A percentile compares a stretch with the other conserved stretches of the same genome.
Conservation (phyloP, 2,888 invertebrate species). For the Netelia fuscicornis region DNA sequence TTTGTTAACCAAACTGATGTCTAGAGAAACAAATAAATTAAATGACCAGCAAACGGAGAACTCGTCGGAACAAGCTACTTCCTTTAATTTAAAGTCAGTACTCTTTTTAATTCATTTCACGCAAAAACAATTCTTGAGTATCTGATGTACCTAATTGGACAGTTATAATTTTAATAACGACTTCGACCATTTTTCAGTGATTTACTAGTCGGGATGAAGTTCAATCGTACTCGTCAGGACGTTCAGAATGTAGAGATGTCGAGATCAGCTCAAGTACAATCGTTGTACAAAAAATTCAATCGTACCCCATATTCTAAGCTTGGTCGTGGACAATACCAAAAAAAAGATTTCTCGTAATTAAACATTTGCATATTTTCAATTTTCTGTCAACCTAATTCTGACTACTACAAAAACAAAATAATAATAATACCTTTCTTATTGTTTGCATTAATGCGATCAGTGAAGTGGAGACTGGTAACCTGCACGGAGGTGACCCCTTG, state of each 20-base stretch:
- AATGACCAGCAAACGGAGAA: conserved; percentile 3
- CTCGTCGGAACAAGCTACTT: background rate
- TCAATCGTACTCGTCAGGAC: conserved; percentile 86
- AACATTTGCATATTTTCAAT: too few species aligned
- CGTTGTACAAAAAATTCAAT: conserved; percentile 42
- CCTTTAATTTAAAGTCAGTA: conserved; percentile 61
- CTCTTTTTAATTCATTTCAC: background rate
- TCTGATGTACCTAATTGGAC: background rate
- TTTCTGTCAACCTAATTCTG: too few species aligned
- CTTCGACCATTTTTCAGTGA: conserved; percentile 86
- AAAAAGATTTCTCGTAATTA: too few species aligned
- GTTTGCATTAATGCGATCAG: background rate
- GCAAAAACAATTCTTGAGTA: conserved; percentile 17
- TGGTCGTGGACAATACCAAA: background rate
- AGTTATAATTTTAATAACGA: conserved; percentile 3
- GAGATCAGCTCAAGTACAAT: conserved; percentile 70
- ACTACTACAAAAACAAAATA: background rate
- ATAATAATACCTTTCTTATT: background rate
- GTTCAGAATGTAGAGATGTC: conserved; percentile 75
- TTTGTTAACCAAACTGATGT: conserved; percentile 89
- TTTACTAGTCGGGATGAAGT: conserved; percentile 91
- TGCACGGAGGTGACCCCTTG: conserved; percentile 88
- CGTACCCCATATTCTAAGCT: background rate
- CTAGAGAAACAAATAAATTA: conserved; percentile 75
- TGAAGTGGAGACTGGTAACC: conserved; percentile 77